Percentiles rank a stretch among this genome's conserved stretches.
Conservation (phyloP, 2,797 vertebrate genomes). For the Sebastes matsubarae region DNA sequence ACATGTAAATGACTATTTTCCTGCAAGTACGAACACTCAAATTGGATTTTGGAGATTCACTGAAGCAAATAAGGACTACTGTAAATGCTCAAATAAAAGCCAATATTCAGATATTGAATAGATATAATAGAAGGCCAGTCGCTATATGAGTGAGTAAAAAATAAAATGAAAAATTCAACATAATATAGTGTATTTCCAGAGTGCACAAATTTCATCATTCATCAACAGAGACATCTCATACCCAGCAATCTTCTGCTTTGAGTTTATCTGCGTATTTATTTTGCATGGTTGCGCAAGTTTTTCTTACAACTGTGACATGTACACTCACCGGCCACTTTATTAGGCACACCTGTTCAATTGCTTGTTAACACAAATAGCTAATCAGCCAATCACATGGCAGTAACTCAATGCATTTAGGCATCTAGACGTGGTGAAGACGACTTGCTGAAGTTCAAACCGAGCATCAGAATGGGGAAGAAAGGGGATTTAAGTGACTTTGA, state of each 20-base stretch:
- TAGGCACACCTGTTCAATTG: too few relatives aligned
- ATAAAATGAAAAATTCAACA: too few relatives aligned
- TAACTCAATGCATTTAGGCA: too few relatives aligned
- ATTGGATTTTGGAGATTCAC: not conserved
- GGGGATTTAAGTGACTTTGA: too few relatives aligned
- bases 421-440: too few relatives aligned
- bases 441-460: too few relatives aligned
- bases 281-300: not conserved
- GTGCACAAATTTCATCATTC: not conserved
- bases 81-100: not conserved
- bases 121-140: not conserved
- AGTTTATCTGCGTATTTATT: not conserved
- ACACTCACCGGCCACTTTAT: too few relatives aligned
- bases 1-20: not conserved
- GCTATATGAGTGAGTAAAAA: not conserved
- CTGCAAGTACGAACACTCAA: not conserved
- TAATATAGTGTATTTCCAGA: not conserved
- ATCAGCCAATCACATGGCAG: too few relatives aligned
- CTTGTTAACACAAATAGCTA: too few relatives aligned
- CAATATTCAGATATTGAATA: not conserved
- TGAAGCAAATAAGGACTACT: not conserved
- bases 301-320: not conserved
- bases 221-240: not conserved
- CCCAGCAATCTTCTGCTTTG: not conserved
- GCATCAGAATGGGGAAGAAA: too few relatives aligned